Evolutionary conservation across 2,888 invertebrate genomes (phyloP).

Genomic region (Ecliptopera silaceata): DNA sequence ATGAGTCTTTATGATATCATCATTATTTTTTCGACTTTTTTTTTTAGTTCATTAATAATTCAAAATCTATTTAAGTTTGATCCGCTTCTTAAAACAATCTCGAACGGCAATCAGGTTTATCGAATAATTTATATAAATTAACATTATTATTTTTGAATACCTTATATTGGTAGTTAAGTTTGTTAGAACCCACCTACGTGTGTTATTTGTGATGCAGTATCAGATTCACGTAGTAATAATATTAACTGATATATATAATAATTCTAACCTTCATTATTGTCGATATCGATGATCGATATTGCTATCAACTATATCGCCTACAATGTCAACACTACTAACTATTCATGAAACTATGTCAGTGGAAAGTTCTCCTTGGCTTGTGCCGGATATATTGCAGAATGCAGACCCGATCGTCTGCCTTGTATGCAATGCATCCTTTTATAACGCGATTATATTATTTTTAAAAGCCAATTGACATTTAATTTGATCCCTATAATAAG

Average conservation of each 20-base stretch:
- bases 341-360: constrained; percentile 1
- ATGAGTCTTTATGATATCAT: background rate
- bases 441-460: constrained; percentile 6
- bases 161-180: too few species aligned
- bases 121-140: background rate
- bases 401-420: constrained; percentile 17
- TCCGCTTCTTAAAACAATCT: background rate
- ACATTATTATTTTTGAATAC: background rate
- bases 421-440: constrained; percentile 3
- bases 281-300: constrained; percentile 5
- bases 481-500: background rate
- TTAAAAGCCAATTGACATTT: constrained; percentile 4
- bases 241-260: background rate
- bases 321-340: too few species aligned
- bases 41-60: background rate
- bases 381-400: constrained; percentile 14
- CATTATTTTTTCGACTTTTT: background rate
- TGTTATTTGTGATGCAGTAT: background rate
- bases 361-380: constrained; percentile 22
- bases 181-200: background rate
- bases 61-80: background rate
- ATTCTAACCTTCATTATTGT: background rate
- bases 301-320: too few species aligned
- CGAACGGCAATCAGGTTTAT: background rate
- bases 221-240: background rate